Conservation (phyloP, 2,888 invertebrate genomes). For the Cylloceria caligata region DNA sequence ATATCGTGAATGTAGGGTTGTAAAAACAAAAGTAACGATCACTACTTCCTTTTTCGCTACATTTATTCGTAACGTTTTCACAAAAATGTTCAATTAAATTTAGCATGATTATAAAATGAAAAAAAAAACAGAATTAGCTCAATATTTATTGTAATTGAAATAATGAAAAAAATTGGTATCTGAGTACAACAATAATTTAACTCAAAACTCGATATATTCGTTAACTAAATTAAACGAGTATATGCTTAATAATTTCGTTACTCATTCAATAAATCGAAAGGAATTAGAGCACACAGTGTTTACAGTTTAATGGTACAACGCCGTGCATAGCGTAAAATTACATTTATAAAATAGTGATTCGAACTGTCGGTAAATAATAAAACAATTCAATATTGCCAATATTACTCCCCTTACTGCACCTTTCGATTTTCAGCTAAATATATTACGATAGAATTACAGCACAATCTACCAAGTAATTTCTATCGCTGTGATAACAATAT, state of each 20-base stretch:
- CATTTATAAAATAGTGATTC: background rate
- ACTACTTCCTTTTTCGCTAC: background rate
- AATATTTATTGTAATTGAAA: background rate
- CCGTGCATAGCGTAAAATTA: background rate
- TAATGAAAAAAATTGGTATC: background rate
- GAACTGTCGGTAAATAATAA: background rate
- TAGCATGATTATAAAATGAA: background rate
- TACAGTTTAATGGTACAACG: background rate
- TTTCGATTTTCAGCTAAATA: background rate
- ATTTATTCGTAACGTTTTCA: background rate
- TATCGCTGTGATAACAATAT: background rate
- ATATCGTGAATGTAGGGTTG: background rate
- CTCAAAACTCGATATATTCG: no score
- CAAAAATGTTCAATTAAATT: background rate
- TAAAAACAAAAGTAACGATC: background rate
- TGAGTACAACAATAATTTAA: background rate
- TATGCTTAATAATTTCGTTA: no score
- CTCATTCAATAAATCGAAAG: no score
- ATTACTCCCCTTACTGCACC: background rate
- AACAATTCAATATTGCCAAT: background rate
- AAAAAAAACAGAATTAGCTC: background rate
- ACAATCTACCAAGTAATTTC: background rate
- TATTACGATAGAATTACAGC: background rate
- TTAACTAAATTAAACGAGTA: background rate
- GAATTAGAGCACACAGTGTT: background rate